A percentile compares a stretch with the other conserved stretches of the same genome.
Evolutionary conservation across 2,797 vertebrate species (phyloP).

Genomic region (Pipistrellus nathusii): DNA sequence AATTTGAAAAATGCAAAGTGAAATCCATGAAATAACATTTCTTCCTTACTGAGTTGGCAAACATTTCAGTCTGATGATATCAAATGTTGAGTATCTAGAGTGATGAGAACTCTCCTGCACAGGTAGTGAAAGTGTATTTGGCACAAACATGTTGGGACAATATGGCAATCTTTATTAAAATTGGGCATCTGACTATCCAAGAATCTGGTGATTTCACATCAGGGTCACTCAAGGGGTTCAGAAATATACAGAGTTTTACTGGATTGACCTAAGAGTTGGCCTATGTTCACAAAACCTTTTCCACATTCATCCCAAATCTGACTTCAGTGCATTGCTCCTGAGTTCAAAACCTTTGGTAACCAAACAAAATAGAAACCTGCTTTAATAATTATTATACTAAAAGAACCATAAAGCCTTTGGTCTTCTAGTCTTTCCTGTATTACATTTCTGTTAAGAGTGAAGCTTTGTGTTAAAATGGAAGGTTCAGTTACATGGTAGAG

Average conservation of each 20-base stretch:
- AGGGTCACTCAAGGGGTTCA: background rate
- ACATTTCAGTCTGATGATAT: background rate
- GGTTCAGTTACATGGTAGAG: background rate
- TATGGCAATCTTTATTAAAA: background rate
- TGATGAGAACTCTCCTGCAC: background rate
- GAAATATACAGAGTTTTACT: background rate
- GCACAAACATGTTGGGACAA: background rate
- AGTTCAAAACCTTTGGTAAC: background rate
- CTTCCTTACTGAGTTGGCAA: background rate
- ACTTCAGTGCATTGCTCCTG: background rate
- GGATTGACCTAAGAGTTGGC: background rate
- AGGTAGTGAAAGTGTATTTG: background rate
- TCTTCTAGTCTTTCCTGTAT: background rate
- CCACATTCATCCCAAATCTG: background rate
- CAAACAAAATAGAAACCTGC: background rate
- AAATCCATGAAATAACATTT: conserved; percentile 43
- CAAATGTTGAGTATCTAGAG: background rate
- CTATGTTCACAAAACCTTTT: background rate
- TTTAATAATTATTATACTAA: background rate
- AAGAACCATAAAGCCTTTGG: background rate
- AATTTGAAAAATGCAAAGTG: conserved; percentile 10
- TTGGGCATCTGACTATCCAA: background rate
- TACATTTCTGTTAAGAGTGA: background rate
- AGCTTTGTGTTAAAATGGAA: background rate
- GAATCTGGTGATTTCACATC: background rate